Evolutionary conservation across 2,888 invertebrate species (phyloP), one percentile per base, ranked within the genome.

Genomic region (Charanyca ferruginea): DNA sequence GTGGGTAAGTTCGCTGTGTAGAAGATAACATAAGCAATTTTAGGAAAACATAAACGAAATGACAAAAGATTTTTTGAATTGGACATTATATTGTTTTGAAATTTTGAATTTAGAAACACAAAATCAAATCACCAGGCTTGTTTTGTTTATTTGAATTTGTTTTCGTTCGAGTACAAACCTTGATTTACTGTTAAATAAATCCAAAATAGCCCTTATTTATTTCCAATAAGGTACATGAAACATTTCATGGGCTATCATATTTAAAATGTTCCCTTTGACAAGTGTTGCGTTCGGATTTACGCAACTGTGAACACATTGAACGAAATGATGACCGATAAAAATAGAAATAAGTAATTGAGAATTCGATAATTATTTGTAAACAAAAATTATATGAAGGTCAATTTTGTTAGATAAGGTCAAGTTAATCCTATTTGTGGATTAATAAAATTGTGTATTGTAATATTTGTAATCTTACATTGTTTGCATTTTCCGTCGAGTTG

Each of bases 111-210:
- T n/a, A 47, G 66, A 77, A 73, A 48, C 16, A n/a, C 22, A 42
- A 41, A 58, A 47, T n/a, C 25, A 16, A 52, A 35, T 18, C 18
- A 28, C n/a, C 18, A 13, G 28, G 49, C 59, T 61, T 58, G 7
- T 60, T 66, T 60, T 76, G 22, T 49, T 63, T n/a, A n/a, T n/a
- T 49, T 59, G 32, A 63, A 62, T 65, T 74, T 78, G 67, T 72
- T 65, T 72, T 20, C 7, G 20, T 65, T 53, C 18, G 0, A 41
- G 23, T 47, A 42, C 58, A 67, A 67, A 65, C 9, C 16, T 53
- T 5, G 11, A 0, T 51, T 11, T 51, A 8, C 25, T 23, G 1
- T 13, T 0, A 0, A 0, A 4, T 13, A 9, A 57, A 16, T 5
- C 20, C 0, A 58, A 44, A 67, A 49, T 66, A 72, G n/a, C 6